Evolutionary conservation across 2,888 invertebrate species (phyloP), one percentile per base, ranked within the genome.

Genomic region (Nineta flava): DNA sequence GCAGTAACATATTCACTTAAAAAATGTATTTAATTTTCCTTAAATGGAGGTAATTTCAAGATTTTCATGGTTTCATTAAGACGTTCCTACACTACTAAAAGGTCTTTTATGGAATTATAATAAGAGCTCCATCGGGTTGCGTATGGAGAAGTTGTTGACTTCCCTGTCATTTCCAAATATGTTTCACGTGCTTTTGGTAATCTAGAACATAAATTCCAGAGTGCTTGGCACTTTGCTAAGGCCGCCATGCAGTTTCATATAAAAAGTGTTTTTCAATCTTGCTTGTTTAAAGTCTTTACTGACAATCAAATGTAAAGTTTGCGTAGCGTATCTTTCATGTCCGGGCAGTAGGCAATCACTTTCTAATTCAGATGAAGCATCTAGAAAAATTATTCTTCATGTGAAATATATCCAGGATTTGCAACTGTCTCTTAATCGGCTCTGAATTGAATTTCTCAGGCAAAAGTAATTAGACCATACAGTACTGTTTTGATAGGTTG

Each of bases 141-240:
- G 35, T 47, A 50, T 46, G 52, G 50, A 42, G 50, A 47, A 42
- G 50, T 50, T 51, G 52, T 41, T 31, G 52, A 52, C 42, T 50
- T 50, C 17, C 52, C 52, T 43, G 46, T 52, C 19, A 46, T 19
- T 21, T 52, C 50, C 21, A 50, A 52, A 26, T 50, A 52, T 40
- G 43, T 50, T 50, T 52, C 52, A 34, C 50, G 42, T 40, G 52
- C 52, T 47, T 52, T 50, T 40, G 50, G 50, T 32, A 50, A 52
- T 21, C 47, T 50, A n/a, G 52, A 50, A 42, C 50, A 52, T 21
- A 41, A 31, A 50, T 52, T 50, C 50, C 50, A 52, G 15, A 52
- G 16, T 41, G 50, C 50, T 45, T 51, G 52, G 35, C 52, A 52
- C 35, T 51, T 52, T 45, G 47, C 47, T 17, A 47, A 41, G 16